These are phyloP conservation scores for Cosmopolites sordidus DNA, from an alignment of 2,888 invertebrate species.

Conservation along the genomic window DNA sequence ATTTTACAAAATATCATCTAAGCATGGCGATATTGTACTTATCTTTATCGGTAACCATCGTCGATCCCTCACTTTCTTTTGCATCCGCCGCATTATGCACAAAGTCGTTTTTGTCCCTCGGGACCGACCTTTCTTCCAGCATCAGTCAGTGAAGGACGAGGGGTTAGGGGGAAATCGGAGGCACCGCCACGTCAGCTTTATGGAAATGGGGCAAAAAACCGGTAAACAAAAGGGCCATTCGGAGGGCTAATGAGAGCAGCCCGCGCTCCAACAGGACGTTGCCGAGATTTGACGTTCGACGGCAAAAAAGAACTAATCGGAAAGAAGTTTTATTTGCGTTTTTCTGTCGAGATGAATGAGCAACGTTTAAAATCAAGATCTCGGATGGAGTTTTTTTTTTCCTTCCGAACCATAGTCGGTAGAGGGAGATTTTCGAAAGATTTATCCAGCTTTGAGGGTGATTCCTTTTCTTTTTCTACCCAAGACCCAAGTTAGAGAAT, in stretches of 20 bases:
- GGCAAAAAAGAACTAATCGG: neutral
- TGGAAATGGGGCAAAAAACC: conserved; percentile 11
- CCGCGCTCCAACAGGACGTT: conserved; percentile 2
- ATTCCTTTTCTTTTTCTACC: no score
- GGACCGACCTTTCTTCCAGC: neutral
- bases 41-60: neutral
- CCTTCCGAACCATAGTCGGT: no score
- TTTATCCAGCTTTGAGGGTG: no score
- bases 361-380: neutral
- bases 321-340: conserved; percentile 1
- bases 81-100: neutral
- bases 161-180: neutral
- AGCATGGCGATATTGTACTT: neutral
- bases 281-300: conserved; percentile 1
- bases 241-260: conserved; percentile 8
- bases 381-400: no score
- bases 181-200: conserved; percentile 3
- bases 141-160: no score
- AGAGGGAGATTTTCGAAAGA: no score
- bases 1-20: no score
- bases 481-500: no score
- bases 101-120: neutral
- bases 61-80: neutral
- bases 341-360: neutral
- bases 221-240: conserved; percentile 13